Conservation (phyloP, 2,113 vertebrate genomes). For the Otus sunia region DNA sequence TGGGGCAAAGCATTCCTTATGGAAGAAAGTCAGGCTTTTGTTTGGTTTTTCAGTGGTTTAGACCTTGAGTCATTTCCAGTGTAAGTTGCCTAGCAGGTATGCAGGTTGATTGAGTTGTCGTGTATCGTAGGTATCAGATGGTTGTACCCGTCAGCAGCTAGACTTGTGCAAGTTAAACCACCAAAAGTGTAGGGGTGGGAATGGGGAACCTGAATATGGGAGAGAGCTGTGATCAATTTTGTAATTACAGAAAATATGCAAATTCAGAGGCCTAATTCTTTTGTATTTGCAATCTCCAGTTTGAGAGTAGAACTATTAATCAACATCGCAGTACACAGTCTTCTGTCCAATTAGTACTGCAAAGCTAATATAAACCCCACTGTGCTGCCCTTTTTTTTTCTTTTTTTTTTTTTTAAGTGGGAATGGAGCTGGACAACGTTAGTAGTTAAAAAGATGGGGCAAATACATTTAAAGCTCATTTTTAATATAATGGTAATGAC, state of each 20-base stretch:
- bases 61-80: neutral
- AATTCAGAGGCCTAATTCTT: constrained; percentile 26
- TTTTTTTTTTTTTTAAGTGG: neutral
- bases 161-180: neutral
- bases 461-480: neutral
- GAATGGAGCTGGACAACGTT: neutral
- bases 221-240: neutral
- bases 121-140: neutral
- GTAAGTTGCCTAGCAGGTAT: neutral
- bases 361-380: neutral
- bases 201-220: neutral
- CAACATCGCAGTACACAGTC: neutral
- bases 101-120: neutral
- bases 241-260: constrained; percentile 15
- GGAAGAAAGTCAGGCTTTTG: neutral
- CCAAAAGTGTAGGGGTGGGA: neutral
- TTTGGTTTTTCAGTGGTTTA: neutral
- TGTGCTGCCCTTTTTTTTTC: neutral
- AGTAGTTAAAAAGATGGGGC: neutral
- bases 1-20: neutral
- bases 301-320: constrained; percentile 28
- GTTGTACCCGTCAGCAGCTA: neutral
- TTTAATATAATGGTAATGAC: neutral
- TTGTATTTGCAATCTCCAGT: neutral
- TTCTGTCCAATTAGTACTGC: constrained; percentile 24